Conservation (phyloP, 1,140 invertebrate genomes). For the Apis dorsata region DNA sequence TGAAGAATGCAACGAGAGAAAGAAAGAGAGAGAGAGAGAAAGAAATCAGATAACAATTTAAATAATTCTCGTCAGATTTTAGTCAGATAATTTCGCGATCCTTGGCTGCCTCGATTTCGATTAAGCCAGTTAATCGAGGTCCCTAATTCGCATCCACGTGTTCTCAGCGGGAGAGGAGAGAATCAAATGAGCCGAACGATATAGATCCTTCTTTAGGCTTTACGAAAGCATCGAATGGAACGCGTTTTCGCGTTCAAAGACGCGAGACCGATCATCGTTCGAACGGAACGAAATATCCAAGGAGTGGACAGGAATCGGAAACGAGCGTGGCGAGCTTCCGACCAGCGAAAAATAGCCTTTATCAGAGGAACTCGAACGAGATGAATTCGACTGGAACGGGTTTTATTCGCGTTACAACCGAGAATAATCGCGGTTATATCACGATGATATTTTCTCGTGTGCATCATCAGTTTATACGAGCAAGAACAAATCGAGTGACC, state of each 20-base stretch:
- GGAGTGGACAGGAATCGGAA: conserved; percentile 16
- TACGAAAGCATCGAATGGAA: neutral
- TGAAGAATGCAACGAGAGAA: no score
- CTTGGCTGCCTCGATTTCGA: neutral
- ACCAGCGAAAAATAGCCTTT: conserved; percentile 32
- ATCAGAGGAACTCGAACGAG: conserved; percentile 15
- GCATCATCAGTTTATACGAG: neutral
- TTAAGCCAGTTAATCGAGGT: conserved; percentile 9
- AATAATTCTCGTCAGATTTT: neutral
- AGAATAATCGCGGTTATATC: conserved; percentile 66
- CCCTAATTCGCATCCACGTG: neutral
- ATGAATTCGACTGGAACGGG: conserved; percentile 42
- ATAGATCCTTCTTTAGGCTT: neutral
- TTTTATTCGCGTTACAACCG: conserved; percentile 59
- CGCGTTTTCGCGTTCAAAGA: conserved; percentile 32
- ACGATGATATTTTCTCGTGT: conserved; percentile 41
- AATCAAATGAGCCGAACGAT: neutral
- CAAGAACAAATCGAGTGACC: conserved; percentile 62
- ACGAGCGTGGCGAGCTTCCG: conserved; percentile 12
- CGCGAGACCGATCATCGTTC: conserved; percentile 29
- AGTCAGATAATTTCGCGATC: neutral
- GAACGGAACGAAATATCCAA: conserved; percentile 29
- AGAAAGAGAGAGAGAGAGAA: no score
- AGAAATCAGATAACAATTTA: neutral
- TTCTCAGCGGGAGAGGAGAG: neutral